Evolutionary conservation across 2,797 vertebrate genomes (phyloP).

Genomic region (Intellagama lesueurii): DNA sequence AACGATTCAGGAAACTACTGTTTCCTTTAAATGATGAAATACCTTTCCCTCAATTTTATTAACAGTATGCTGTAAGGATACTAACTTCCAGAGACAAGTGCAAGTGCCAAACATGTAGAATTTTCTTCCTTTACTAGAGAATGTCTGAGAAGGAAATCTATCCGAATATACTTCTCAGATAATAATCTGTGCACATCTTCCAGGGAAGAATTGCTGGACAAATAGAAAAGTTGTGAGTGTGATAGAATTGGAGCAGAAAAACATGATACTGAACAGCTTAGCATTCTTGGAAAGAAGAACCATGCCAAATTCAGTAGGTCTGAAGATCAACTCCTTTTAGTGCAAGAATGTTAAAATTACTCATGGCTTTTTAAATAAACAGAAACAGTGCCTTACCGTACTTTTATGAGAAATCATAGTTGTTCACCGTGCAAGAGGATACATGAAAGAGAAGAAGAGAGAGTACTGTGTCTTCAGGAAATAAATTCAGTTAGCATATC

Average conservation of each 20-base stretch:
- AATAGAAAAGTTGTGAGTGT: background rate
- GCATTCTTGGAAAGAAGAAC: background rate
- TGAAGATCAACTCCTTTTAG: background rate
- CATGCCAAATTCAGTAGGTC: background rate
- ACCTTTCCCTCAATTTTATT: too few relatives aligned
- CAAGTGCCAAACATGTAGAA: background rate
- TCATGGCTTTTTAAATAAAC: background rate
- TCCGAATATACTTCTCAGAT: background rate
- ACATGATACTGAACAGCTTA: background rate
- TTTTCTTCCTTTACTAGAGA: background rate
- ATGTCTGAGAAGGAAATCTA: background rate
- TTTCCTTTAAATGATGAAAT: background rate
- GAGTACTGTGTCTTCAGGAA: conserved; percentile 48
- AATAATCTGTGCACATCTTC: background rate
- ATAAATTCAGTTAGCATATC: background rate
- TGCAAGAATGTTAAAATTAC: background rate
- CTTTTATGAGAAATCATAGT: conserved; percentile 62
- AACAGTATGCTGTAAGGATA: too few relatives aligned
- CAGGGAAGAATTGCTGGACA: background rate
- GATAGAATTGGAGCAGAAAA: background rate
- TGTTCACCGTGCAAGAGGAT: conserved; percentile 50
- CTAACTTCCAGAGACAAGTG: too few relatives aligned
- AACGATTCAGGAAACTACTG: background rate
- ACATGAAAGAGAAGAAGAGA: conserved; percentile 56
- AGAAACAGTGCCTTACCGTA: conserved; percentile 75